A percentile compares a stretch with the other conserved stretches of the same genome.
Conservation (phyloP, 2,888 invertebrate species). For the Uloborus plumipes region DNA sequence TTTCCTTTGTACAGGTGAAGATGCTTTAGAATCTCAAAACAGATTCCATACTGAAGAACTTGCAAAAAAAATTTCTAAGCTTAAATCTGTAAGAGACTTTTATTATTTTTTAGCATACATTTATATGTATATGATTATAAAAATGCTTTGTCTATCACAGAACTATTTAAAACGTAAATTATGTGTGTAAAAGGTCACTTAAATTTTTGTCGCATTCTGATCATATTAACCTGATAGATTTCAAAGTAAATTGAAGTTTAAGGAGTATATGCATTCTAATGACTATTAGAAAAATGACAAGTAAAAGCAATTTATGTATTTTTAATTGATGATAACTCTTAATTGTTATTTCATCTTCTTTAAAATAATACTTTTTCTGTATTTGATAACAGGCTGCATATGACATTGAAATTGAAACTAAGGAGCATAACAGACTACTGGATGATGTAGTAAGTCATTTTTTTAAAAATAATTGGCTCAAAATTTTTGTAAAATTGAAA, state of each 20-base stretch:
- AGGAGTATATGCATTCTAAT: background rate
- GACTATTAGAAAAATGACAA: background rate
- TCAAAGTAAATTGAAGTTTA: background rate
- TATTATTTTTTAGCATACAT: background rate
- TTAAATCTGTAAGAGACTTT: slow-evolving; percentile 48
- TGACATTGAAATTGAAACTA: slow-evolving; percentile 67
- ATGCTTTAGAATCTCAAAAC: slow-evolving; percentile 59
- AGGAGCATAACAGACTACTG: slow-evolving; percentile 64
- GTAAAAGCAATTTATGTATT: background rate
- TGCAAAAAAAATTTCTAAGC: slow-evolving; percentile 54
- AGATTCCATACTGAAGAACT: slow-evolving; percentile 52
- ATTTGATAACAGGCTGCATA: slow-evolving; percentile 61
- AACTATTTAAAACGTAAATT: too few species aligned
- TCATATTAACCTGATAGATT: background rate
- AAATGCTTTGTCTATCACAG: too few species aligned
- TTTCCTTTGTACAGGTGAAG: slow-evolving; percentile 42
- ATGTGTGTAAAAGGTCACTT: too few species aligned
- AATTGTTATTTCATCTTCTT: slow-evolving; percentile 2
- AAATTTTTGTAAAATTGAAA: background rate
- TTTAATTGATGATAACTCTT: background rate
- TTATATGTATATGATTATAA: too few species aligned
- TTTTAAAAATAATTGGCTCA: background rate
- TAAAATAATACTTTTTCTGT: too few species aligned
- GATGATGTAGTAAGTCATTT: slow-evolving; percentile 64
- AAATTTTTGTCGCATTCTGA: too few species aligned